phyloP scores from a whole-genome alignment of 2,797 vertebrate species.

The Pangasius macronema region DNA sequence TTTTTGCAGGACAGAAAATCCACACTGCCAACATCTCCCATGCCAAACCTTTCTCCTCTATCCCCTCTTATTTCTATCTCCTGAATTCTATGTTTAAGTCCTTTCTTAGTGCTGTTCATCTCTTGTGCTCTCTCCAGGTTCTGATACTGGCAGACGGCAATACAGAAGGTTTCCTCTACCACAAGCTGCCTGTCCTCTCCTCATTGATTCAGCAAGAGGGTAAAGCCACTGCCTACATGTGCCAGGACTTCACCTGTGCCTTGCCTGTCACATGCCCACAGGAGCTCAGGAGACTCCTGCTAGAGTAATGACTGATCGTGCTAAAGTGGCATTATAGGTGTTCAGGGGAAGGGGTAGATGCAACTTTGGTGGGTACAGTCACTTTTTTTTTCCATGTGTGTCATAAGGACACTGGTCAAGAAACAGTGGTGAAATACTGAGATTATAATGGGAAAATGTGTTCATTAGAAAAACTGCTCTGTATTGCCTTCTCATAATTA shows the following conservation, averaged over 20 bases:
- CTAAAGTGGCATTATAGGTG: conserved; percentile 21
- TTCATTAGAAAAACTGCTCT: background rate
- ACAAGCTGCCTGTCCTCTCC: conserved; percentile 80
- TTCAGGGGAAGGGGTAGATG: background rate
- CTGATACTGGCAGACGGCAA: conserved; percentile 82
- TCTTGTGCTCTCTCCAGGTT: conserved; percentile 72
- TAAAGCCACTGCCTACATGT: conserved; percentile 83
- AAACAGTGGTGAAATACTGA: background rate
- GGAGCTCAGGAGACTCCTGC: conserved; percentile 81
- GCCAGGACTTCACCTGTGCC: conserved; percentile 85
- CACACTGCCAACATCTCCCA: background rate
- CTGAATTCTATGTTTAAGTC: background rate
- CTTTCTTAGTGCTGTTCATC: background rate
- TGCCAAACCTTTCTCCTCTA: background rate
- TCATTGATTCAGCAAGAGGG: conserved; percentile 76
- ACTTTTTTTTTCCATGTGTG: background rate
- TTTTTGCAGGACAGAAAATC: background rate
- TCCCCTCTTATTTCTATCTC: background rate
- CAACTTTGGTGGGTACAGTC: background rate
- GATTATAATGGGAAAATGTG: background rate
- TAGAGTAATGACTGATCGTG: conserved; percentile 61
- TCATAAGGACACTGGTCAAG: background rate
- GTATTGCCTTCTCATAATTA: conserved; percentile 14
- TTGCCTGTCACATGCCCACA: conserved; percentile 83
- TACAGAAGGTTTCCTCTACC: conserved; percentile 75